Evolutionary conservation across 2,888 invertebrate genomes (phyloP).

Genomic region (Orthonevra nobilis): DNA sequence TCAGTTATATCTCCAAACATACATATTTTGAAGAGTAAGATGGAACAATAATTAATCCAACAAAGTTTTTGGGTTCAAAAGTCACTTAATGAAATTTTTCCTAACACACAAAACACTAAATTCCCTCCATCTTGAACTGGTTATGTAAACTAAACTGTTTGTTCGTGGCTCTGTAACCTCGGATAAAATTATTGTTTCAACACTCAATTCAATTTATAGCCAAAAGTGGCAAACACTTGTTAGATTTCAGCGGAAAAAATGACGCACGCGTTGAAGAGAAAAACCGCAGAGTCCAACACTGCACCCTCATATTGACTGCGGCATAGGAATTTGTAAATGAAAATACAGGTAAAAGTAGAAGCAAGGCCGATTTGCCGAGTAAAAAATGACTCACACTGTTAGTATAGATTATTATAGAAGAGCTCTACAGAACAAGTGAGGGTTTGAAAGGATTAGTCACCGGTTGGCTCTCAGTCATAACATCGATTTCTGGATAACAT

Average conservation of each 20-base stretch:
- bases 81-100: too few species aligned
- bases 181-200: too few species aligned
- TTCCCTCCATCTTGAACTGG: too few species aligned
- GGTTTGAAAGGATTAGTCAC: constrained; percentile 38
- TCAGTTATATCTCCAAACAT: too few species aligned
- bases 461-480: not conserved
- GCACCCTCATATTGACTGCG: constrained; percentile 36
- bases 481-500: constrained; percentile 25
- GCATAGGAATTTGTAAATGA: not conserved
- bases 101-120: too few species aligned
- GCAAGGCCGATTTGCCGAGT: too few species aligned
- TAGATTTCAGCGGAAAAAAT: not conserved
- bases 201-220: not conserved
- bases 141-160: too few species aligned
- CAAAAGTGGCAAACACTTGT: constrained; percentile 3
- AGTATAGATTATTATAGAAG: too few species aligned
- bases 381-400: constrained; percentile 37
- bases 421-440: constrained; percentile 32
- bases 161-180: too few species aligned
- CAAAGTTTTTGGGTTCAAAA: not conserved
- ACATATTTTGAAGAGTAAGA: too few species aligned
- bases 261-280: constrained; percentile 3
- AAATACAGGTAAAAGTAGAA: constrained; percentile 50
- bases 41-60: too few species aligned
- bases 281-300: constrained; percentile 1